These are phyloP conservation scores for Spodoptera littoralis DNA, from an alignment of 2,888 invertebrate genomes.

Conservation along the genomic window DNA sequence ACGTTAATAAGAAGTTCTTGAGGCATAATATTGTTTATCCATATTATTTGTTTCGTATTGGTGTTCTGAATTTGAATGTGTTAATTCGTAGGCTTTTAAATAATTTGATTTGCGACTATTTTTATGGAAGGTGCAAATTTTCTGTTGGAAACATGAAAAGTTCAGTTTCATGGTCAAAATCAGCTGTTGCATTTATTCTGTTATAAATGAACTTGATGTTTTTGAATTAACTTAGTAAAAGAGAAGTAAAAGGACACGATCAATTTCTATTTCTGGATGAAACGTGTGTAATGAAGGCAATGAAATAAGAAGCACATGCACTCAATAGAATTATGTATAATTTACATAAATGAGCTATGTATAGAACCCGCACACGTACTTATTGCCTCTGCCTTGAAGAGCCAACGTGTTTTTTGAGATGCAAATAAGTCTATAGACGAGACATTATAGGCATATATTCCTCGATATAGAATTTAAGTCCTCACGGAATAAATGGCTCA, in stretches of 20 bases:
- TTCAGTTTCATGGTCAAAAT: too few relatives aligned
- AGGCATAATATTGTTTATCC: too few relatives aligned
- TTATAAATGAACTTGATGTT: too few relatives aligned
- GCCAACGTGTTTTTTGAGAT: constrained; percentile 42
- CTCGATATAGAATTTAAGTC: constrained; percentile 25
- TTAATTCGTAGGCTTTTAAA: too few relatives aligned
- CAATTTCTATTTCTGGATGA: background rate
- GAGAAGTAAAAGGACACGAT: background rate
- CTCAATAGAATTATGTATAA: constrained; percentile 38
- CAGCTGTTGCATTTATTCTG: too few relatives aligned
- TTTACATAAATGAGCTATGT: constrained; percentile 33
- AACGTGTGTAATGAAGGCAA: constrained; percentile 17
- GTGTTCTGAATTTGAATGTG: too few relatives aligned
- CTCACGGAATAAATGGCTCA: constrained; percentile 23
- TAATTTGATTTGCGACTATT: too few relatives aligned
- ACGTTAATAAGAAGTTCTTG: too few relatives aligned
- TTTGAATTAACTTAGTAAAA: too few relatives aligned
- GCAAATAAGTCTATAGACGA: constrained; percentile 38
- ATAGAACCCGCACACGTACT: constrained; percentile 27
- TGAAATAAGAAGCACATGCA: constrained; percentile 28
- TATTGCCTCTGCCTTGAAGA: constrained; percentile 29
- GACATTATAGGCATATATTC: constrained; percentile 10
- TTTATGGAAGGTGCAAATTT: too few relatives aligned
- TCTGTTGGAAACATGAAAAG: too few relatives aligned
- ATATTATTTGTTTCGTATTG: too few relatives aligned